Base-by-base conservation (phyloP, 1,140 invertebrate genomes). In the Phthorimaea operculella region DNA sequence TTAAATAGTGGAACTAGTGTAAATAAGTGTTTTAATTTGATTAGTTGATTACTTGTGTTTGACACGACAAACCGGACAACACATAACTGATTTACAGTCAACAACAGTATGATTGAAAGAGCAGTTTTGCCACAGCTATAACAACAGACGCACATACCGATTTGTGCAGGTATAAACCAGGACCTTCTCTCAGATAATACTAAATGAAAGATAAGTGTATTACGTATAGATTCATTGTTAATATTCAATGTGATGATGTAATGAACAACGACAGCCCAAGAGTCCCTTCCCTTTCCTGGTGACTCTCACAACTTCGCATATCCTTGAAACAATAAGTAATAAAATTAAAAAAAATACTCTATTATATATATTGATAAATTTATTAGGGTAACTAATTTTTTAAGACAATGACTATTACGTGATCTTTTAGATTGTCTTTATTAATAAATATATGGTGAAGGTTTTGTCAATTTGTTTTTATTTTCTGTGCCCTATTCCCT, bases 341-440 rank as follows among this genome's bases (percentile, higher is more conserved):
- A 72, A 78, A 81, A 76, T 79, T 80, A 82, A 77, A 78, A 73
- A 81, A 81, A 77, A 78, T 73, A 69, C 68, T 82, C 76, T 78
- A 70, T 70, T 72, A 83, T 83, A 70, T 77, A 82, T 84, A 84
- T 76, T 84, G 81, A 84, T 84, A 84, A 81, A 84, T 84, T 79
- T 84, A 84, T 80, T 84, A 84, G 81, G 79, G 73, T 84, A 84
- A 81, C 70, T 83, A 83, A 85, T 79, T 85, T 84, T 83, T 78
- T 85, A 85, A 85, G 81, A 82, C 81, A 82, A 82, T 81, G 77
- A 83, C 77, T 80, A 78, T 78, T 84, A 83, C 74, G 81, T 85
- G 81, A 85, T 85, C 81, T 85, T 85, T 85, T 85, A 85, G 81
- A 85, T 82, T 85, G 81, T 85, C 81, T 85, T 85, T 85, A 85